Percentiles rank a stretch among this genome's conserved stretches.
Conservation (phyloP, 2,797 vertebrate genomes). For the Loris lydekkerianus region DNA sequence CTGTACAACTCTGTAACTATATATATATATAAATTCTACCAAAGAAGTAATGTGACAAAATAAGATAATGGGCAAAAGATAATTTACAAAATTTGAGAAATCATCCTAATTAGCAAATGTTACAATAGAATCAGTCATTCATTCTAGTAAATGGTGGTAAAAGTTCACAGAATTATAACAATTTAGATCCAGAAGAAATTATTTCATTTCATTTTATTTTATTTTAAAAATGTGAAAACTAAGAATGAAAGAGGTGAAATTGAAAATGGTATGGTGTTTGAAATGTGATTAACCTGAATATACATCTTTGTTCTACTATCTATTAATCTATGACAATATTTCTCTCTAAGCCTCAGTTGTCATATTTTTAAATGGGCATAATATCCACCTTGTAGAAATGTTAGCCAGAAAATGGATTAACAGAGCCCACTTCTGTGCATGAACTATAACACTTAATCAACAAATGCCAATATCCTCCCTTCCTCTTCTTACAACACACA, state of each 20-base stretch:
- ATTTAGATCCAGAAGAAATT: neutral
- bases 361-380: neutral
- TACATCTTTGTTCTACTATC: neutral
- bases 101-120: neutral
- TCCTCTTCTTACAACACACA: neutral
- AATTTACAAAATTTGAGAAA: conserved; percentile 50
- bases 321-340: neutral
- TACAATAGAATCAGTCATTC: neutral
- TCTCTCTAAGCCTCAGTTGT: neutral
- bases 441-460: neutral
- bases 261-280: neutral
- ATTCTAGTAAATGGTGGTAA: neutral
- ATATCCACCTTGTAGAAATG: neutral
- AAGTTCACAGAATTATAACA: neutral
- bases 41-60: neutral
- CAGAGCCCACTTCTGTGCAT: neutral
- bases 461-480: neutral
- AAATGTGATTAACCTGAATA: conserved; percentile 22
- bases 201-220: neutral
- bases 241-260: neutral
- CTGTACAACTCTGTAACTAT: neutral
- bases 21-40: neutral
- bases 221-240: neutral
- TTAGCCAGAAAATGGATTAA: neutral
- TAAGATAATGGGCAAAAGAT: neutral